These are phyloP conservation scores for Cyprinodon tularosa DNA, from an alignment of 2,113 vertebrate genomes.

Conservation along the genomic window DNA sequence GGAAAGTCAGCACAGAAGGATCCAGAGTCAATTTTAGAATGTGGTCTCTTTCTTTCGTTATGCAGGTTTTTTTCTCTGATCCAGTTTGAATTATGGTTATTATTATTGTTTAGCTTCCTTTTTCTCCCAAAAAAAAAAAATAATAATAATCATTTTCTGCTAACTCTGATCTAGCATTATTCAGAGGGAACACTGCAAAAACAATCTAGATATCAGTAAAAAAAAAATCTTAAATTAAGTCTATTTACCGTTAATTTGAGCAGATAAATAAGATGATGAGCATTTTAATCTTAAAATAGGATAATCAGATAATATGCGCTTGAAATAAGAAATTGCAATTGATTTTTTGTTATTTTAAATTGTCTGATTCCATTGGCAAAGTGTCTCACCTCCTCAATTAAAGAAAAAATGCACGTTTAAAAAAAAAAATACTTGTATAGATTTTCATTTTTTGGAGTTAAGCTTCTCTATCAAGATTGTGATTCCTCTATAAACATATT, in stretches of 20 bases:
- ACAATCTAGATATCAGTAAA: too few relatives aligned
- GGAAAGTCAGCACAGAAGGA: constrained; percentile 10
- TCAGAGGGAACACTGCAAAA: neutral
- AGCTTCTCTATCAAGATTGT: neutral
- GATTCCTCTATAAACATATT: neutral
- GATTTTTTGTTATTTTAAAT: too few relatives aligned
- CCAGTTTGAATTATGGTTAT: constrained; percentile 30
- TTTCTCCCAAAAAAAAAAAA: neutral
- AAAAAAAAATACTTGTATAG: too few relatives aligned
- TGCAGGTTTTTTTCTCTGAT: neutral
- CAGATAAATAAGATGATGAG: too few relatives aligned
- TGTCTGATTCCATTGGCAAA: too few relatives aligned
- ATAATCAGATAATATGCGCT: too few relatives aligned
- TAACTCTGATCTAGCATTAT: neutral
- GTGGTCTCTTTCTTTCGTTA: constrained; percentile 24
- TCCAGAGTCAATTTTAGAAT: constrained; percentile 6
- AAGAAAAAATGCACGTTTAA: too few relatives aligned
- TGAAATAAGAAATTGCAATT: too few relatives aligned
- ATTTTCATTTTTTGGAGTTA: neutral
- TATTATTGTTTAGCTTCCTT: neutral
- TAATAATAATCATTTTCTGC: constrained; percentile 7
- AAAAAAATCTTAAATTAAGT: too few relatives aligned
- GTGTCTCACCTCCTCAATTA: too few relatives aligned
- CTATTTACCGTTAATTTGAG: too few relatives aligned
- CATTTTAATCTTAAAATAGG: too few relatives aligned